Evolutionary conservation across 2,888 invertebrate genomes (phyloP).

Genomic region (Synanthedon tipuliformis): DNA sequence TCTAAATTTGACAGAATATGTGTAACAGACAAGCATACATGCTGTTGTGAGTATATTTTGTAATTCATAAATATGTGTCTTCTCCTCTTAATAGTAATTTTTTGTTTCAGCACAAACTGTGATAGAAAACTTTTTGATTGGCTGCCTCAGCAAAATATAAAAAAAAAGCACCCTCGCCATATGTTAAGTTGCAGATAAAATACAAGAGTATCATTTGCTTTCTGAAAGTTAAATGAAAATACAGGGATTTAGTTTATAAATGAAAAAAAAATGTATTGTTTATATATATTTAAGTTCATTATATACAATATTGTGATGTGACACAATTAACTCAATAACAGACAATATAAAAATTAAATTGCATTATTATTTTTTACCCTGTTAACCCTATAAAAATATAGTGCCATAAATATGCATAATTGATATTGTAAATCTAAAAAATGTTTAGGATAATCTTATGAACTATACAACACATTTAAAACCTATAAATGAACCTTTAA

Average conservation of each 20-base stretch:
- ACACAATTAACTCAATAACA: conserved; percentile 49
- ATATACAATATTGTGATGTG: conserved; percentile 47
- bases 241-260: conserved; percentile 69
- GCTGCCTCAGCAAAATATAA: conserved; percentile 66
- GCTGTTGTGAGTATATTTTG: too few species aligned
- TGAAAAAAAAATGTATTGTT: conserved; percentile 48
- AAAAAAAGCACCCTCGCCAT: conserved; percentile 29
- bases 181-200: conserved; percentile 35
- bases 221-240: conserved; percentile 57
- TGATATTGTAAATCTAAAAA: too few species aligned
- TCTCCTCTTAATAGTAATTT: conserved; percentile 8
- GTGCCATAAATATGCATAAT: too few species aligned
- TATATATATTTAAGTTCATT: conserved; percentile 60
- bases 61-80: too few species aligned
- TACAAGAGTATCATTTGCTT: conserved; percentile 56
- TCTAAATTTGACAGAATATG: too few species aligned
- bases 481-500: too few species aligned
- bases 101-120: conserved; percentile 78
- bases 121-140: conserved; percentile 78
- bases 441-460: too few species aligned
- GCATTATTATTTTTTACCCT: conserved; percentile 13
- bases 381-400: too few species aligned
- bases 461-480: too few species aligned
- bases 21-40: too few species aligned
- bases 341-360: conserved; percentile 44